Evolutionary conservation across 2,113 vertebrate species (phyloP), one percentile per base, ranked within the genome.

Genomic region (Amia ocellicauda): DNA sequence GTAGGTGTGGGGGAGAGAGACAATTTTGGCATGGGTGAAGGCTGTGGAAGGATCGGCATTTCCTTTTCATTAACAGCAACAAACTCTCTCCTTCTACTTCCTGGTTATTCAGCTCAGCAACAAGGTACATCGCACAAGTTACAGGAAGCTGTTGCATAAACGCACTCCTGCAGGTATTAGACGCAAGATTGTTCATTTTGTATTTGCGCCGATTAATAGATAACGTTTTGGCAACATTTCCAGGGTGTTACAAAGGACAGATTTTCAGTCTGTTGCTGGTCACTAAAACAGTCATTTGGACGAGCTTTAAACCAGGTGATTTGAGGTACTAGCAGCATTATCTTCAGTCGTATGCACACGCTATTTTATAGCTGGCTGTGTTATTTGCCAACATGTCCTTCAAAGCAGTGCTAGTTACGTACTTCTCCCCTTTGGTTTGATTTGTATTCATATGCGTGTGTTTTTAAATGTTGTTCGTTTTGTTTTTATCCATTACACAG

Each of bases 91-190:
- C 60, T 40, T 24, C 11, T 50, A 79, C 78, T 81, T 81, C 80
- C 82, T 79, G 26, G 73, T 84, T 72, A 58, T 26, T 51, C 47
- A 22, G 47, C 47, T 43, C 2, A 69, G 55, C 65, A 47, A 47
- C 45, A 69, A 67, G 73, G 80, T 74, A 75, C 76, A 79, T 66
- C 76, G 50, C 53, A 36, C 54, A 24, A 49, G 54, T 54, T 43
- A 61, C 65, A 81, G 82, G 75, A 74, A 74, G 75, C 69, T 23
- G 72, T 75, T 55, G 73, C 10, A 74, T 62, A 22, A 50, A 70
- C 20, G 62, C 60, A 17, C 63, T 65, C 42, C 54, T n/a, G 49
- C 78, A 82, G 82, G 80, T 82, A 77, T 69, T 58, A 26, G 40
- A 58, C 31, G 31, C 31, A 5, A 36, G 31, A 11, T 11, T 36